These are phyloP conservation scores for Apis florea DNA, from an alignment of 1,140 invertebrate species.

Conservation along the genomic window DNA sequence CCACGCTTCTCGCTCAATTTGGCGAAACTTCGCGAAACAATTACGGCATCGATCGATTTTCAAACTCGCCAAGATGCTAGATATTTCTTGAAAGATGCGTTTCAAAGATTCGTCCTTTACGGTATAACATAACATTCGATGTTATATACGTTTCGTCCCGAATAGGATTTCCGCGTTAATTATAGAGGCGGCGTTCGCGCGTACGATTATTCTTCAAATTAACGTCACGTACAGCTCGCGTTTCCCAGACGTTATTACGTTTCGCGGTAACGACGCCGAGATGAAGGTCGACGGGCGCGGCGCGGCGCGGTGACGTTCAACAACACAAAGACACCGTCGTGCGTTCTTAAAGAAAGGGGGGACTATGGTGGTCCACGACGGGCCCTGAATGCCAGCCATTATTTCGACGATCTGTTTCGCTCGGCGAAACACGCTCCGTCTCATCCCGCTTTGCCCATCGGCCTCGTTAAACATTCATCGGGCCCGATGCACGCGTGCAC, in stretches of 20 bases:
- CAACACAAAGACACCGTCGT: slow-evolving; percentile 54
- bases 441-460: slow-evolving; percentile 4
- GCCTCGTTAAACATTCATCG: slow-evolving; percentile 54
- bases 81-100: too few relatives aligned
- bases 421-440: background rate
- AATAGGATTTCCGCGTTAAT: slow-evolving; percentile 6
- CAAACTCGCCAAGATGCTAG: too few relatives aligned
- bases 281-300: slow-evolving; percentile 16
- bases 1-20: background rate
- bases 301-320: slow-evolving; percentile 24
- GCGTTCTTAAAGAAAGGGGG: slow-evolving; percentile 30
- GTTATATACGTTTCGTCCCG: background rate
- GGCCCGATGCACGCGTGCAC: slow-evolving; percentile 17
- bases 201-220: slow-evolving; percentile 28
- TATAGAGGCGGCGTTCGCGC: background rate
- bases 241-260: slow-evolving; percentile 7
- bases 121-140: background rate
- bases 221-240: slow-evolving; percentile 20
- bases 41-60: too few relatives aligned
- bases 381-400: slow-evolving; percentile 50
- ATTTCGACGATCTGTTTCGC: slow-evolving; percentile 34
- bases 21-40: too few relatives aligned
- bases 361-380: slow-evolving; percentile 42
- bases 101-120: too few relatives aligned
- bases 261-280: slow-evolving; percentile 35